Evolutionary conservation across 2,797 vertebrate species (phyloP).

Genomic region (Alosa sapidissima): DNA sequence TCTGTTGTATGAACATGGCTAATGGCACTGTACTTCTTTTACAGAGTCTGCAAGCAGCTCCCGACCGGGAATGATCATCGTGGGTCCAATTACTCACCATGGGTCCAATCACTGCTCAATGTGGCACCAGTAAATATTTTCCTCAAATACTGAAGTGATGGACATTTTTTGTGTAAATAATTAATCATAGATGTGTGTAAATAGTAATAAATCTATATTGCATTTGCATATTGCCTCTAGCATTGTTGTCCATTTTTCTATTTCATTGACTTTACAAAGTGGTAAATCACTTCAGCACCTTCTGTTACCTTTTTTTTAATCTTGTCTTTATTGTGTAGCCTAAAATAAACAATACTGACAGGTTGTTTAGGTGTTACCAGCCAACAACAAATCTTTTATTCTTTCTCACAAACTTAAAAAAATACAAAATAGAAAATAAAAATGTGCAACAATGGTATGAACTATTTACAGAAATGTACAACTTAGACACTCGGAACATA

Average conservation of each 20-base stretch:
- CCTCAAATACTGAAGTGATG: background rate
- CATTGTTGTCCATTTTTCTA: too few species aligned
- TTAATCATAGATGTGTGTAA: background rate
- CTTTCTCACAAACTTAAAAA: background rate
- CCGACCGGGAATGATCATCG: background rate
- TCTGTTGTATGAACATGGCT: background rate
- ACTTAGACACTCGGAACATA: too few species aligned
- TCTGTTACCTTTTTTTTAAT: too few species aligned
- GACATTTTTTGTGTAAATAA: background rate
- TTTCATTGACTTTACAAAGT: too few species aligned
- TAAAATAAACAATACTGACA: too few species aligned
- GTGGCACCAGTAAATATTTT: background rate
- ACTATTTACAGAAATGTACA: background rate
- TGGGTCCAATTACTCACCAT: too few species aligned
- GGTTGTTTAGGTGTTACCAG: too few species aligned
- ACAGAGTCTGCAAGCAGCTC: background rate
- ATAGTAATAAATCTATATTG: background rate
- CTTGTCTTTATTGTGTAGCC: too few species aligned
- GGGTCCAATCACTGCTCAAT: background rate
- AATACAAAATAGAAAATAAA: too few species aligned
- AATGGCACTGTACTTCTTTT: background rate
- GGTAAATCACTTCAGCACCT: too few species aligned
- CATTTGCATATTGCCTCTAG: too few species aligned
- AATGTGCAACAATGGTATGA: background rate
- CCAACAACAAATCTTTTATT: background rate